phyloP scores from a whole-genome alignment of 1,140 invertebrate genomes.

The Nylanderia fulva region DNA sequence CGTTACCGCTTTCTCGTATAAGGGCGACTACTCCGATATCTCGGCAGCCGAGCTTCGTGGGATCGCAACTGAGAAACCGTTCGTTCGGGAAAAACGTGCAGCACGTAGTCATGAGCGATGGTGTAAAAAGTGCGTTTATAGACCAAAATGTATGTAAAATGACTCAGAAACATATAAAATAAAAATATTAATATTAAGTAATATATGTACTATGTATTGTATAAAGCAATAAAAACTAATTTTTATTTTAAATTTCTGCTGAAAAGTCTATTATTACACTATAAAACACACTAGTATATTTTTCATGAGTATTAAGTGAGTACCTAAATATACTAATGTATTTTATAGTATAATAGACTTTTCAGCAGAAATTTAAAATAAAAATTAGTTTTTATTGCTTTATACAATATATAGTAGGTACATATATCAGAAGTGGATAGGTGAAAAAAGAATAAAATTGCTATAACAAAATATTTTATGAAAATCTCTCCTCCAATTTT shows the following conservation, averaged over 20 bases:
- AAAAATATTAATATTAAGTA: neutral
- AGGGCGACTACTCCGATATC: conserved; percentile 64
- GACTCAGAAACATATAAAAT: neutral
- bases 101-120: conserved; percentile 10
- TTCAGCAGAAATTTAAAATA: too few species aligned
- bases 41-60: conserved; percentile 52
- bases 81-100: conserved; percentile 51
- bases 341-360: neutral
- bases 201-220: too few species aligned
- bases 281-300: neutral
- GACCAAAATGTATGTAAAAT: neutral
- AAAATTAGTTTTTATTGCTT: neutral
- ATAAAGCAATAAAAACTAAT: neutral
- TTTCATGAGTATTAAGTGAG: neutral
- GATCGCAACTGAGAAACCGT: conserved; percentile 58
- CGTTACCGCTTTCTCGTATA: conserved; percentile 59
- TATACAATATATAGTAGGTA: too few species aligned
- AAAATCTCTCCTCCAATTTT: too few species aligned
- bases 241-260: too few species aligned
- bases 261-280: neutral
- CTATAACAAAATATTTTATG: neutral
- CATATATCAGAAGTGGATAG: neutral
- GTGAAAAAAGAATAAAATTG: neutral
- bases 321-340: neutral
- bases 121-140: neutral